phyloP scores from a whole-genome alignment of 1,140 invertebrate species.

The Orussus abietinus region DNA sequence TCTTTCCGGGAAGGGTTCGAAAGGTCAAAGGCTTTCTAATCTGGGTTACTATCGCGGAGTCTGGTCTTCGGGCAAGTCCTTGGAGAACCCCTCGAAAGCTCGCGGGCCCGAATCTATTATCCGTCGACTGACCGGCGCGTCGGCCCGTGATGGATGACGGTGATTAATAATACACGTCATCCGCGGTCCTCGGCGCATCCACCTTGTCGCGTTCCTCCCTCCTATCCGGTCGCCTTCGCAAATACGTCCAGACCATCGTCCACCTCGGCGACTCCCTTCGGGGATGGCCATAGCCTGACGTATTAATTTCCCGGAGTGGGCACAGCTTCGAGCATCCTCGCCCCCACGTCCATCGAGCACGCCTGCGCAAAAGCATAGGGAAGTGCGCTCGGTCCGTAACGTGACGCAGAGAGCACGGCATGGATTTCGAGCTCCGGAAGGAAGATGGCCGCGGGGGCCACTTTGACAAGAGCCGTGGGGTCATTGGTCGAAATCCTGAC shows the following conservation, averaged over 20 bases:
- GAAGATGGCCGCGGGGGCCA: no score
- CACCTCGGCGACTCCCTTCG: no score
- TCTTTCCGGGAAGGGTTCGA: no score
- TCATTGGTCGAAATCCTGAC: no score
- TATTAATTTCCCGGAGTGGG: slow-evolving; percentile 42
- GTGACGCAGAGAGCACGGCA: background rate
- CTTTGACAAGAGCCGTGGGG: no score
- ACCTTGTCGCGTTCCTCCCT: slow-evolving; percentile 20
- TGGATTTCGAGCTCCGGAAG: no score
- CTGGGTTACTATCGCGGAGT: background rate
- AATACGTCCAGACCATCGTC: no score
- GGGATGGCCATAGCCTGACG: slow-evolving; percentile 22
- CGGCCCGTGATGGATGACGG: slow-evolving; percentile 42
- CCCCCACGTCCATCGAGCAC: no score
- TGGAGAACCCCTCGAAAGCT: background rate
- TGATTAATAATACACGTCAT: slow-evolving; percentile 48
- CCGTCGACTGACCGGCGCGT: slow-evolving; percentile 33
- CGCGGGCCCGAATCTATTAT: slow-evolving; percentile 30
- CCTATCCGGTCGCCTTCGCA: slow-evolving; percentile 12
- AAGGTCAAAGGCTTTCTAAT: no score
- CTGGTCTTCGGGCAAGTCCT: background rate
- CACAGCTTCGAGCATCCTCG: no score
- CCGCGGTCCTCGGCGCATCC: slow-evolving; percentile 18
- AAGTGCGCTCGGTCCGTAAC: background rate
- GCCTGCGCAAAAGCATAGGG: background rate